Percentiles rank a stretch among this genome's conserved stretches.
Conservation (phyloP, 2,888 invertebrate species). For the Adineta ricciae region DNA sequence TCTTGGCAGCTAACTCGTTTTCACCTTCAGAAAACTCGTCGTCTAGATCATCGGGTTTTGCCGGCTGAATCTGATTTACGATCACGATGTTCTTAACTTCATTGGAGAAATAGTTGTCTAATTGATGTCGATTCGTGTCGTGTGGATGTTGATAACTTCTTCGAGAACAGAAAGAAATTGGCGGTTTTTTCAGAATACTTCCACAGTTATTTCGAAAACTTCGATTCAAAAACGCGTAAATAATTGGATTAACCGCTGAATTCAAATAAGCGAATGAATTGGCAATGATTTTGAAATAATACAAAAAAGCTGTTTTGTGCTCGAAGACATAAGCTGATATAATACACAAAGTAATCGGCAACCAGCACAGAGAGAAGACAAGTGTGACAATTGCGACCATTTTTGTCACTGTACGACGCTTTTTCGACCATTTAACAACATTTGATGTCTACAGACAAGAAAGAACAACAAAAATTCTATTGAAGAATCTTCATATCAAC, state of each 20-base stretch:
- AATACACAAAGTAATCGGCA: slow-evolving; percentile 29
- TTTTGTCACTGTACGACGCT: slow-evolving; percentile 21
- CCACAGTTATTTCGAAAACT: slow-evolving; percentile 29
- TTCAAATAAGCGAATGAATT: slow-evolving; percentile 31
- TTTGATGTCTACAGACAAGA: background rate
- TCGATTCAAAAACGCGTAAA: slow-evolving; percentile 32
- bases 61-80: background rate
- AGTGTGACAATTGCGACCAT: slow-evolving; percentile 31
- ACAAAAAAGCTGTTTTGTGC: background rate
- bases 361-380: slow-evolving; percentile 32
- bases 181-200: background rate
- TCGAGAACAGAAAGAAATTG: background rate
- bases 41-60: background rate
- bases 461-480: background rate
- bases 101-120: background rate
- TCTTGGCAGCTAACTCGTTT: background rate
- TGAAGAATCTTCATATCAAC: too few species aligned
- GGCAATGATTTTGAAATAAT: slow-evolving; percentile 27
- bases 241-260: slow-evolving; percentile 28
- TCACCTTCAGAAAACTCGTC: background rate
- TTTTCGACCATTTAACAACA: background rate
- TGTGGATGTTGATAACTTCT: background rate
- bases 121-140: background rate
- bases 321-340: background rate
- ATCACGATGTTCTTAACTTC: background rate